Evolutionary conservation across 2,113 vertebrate species (phyloP).

Genomic region (Lanius collurio): DNA sequence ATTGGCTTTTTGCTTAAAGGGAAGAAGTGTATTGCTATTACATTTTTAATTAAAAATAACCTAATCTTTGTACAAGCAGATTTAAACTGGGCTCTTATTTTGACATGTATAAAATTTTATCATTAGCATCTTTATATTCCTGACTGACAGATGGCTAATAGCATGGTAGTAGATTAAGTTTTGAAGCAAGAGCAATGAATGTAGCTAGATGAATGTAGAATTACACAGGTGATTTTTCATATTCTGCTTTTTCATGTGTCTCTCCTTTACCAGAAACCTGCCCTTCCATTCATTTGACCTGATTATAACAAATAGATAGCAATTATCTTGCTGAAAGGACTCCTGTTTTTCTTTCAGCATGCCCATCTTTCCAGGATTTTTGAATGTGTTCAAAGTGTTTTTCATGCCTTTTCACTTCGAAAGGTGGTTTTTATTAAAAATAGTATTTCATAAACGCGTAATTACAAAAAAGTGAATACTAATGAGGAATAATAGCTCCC

Average conservation of each 20-base stretch:
- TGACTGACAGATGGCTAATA: conserved; percentile 58
- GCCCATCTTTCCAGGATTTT: neutral
- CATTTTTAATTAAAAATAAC: conserved; percentile 62
- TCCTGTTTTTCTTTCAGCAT: neutral
- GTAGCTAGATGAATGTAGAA: neutral
- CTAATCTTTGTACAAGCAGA: conserved; percentile 45
- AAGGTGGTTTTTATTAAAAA: conserved; percentile 18
- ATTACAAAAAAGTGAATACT: neutral
- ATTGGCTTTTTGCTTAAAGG: conserved; percentile 38
- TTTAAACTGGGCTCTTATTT: conserved; percentile 59
- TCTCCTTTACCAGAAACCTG: conserved; percentile 12
- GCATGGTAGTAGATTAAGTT: conserved; percentile 42
- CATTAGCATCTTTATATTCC: conserved; percentile 51
- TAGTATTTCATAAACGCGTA: neutral
- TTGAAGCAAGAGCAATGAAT: conserved; percentile 31
- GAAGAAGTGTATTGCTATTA: conserved; percentile 19
- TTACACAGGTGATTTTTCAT: conserved; percentile 41
- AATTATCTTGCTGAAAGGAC: conserved; percentile 18
- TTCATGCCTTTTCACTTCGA: neutral
- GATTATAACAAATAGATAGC: conserved; percentile 32
- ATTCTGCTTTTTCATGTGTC: conserved; percentile 31
- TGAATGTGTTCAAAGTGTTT: neutral
- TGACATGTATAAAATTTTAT: conserved; percentile 48
- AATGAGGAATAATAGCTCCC: neutral
- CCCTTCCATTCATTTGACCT: conserved; percentile 2